Base-by-base conservation (phyloP, 2,797 vertebrate species). In the Luscinia megarhynchos region DNA sequence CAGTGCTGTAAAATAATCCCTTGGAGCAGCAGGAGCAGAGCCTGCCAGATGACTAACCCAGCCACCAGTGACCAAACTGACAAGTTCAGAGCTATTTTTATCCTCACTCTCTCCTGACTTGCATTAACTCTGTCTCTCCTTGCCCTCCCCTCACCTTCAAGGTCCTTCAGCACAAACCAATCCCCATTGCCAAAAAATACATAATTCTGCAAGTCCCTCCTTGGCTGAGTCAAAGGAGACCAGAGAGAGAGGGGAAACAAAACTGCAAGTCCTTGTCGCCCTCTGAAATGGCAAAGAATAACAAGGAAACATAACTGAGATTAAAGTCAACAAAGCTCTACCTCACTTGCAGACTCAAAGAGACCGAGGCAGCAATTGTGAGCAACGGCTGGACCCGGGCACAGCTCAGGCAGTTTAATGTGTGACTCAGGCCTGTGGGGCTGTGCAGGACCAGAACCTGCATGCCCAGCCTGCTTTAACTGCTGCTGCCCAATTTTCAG, bases 11-110 rank as follows among this genome's bases (percentile, higher is more conserved):
- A 84, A 82, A 92, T 93, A 94, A 94, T 94, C 95, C 90, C 92
- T 94, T 12, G 76, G 92, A 96, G 84, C 90, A 90, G 96, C 86
- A 87, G 84, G 66, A 91, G 87, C 87, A 58, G 91, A 93, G 88
- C 57, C 69, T 85, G 97, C 96, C 96, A 97, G 88, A 94, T 96
- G 97, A 97, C 89, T 98, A 97, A 98, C 93, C 96, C 97, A 97
- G 85, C 88, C 85, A 86, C 92, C 85, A 79, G 85, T n/a, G 85
- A 95, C 93, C 92, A 90, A 91, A 91, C 61, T 82, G 94, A 92
- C 94, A 95, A 96, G 94, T 96, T 97, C 91, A 81, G 75, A 70
- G 95, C 92, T 97, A 96, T 96, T 97, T 95, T 95, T 73, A 55
- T 40, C 87, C 75, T 77, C 92, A 89, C 94, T 94, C 90, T 95